Conservation (phyloP, 2,888 invertebrate genomes). For the Odontomyia ornata region DNA sequence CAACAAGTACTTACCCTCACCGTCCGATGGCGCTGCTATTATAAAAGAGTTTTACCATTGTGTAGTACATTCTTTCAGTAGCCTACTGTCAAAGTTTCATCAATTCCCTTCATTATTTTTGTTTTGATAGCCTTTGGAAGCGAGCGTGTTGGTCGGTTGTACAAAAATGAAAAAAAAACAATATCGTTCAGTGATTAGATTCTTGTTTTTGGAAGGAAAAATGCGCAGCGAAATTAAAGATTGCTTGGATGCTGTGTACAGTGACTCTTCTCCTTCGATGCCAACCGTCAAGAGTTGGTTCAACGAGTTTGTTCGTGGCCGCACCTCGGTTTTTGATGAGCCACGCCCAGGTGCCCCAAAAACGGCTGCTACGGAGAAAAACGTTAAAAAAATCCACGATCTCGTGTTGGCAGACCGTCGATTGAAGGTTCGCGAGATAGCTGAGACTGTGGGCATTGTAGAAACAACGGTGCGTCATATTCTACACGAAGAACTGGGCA, state of each 20-base stretch:
- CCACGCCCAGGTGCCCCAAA: no score
- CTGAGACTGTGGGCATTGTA: no score
- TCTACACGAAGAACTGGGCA: no score
- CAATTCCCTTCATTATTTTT: no score
- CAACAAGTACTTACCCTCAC: no score
- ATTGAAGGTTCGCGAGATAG: not conserved
- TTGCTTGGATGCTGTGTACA: slow-evolving; percentile 32
- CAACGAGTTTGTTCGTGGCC: slow-evolving; percentile 29
- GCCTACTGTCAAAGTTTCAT: no score
- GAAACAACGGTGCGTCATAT: no score
- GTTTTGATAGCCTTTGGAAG: no score
- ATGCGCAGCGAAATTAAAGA: slow-evolving; percentile 39
- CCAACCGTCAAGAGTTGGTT: slow-evolving; percentile 36
- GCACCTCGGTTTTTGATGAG: slow-evolving; percentile 42
- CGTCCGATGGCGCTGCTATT: no score
- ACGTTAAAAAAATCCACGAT: slow-evolving; percentile 28
- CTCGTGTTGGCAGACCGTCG: slow-evolving; percentile 40
- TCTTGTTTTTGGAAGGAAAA: slow-evolving; percentile 40
- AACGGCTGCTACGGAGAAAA: slow-evolving; percentile 24
- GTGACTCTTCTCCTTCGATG: slow-evolving; percentile 33
- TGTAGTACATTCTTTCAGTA: no score
- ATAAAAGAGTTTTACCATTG: no score
- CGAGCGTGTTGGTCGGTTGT: no score
- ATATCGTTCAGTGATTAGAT: slow-evolving; percentile 48
- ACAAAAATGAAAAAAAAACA: slow-evolving; percentile 47